Evolutionary conservation across 2,113 vertebrate genomes (phyloP), one percentile per base, ranked within the genome.

Genomic region (Geococcyx californianus): DNA sequence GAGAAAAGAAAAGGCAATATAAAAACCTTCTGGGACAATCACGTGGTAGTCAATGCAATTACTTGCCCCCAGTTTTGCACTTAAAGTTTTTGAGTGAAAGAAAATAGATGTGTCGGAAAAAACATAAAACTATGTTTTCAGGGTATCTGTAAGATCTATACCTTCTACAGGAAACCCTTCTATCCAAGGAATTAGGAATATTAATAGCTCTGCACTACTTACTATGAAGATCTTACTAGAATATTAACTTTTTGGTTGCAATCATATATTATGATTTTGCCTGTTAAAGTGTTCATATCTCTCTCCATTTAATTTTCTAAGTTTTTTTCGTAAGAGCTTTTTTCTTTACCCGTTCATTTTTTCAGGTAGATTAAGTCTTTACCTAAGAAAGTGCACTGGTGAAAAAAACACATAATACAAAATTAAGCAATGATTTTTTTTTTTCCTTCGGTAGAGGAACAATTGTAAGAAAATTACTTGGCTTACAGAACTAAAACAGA

Each of bases 21-120:
- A 89, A 88, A 90, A 94, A 59, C 83, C 87, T 74, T 89, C 49
- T 38, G 95, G 95, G 95, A 97, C 72, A 90, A 75, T 64, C 86
- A 80, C 23, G 69, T 92, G 85, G 87, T 78, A 90, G 81, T 87
- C 67, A 93, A 86, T 62, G 63, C 75, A 84, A 74, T 36, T 8
- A 13, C 63, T 60, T 90, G 69, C 67, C 70, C 42, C 2, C 29
- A 84, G 60, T n/a, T 96, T 89, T 88, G 49, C 73, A 34, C 63
- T 77, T 60, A 26, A 81, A 34, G 44, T 38, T 83, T 40, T 51
- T 44, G 38, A 78, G 29, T 66, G 86, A 84, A 64, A 44, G 23
- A 91, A 95, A 90, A 81, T 5, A 3, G 16, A 72, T 82, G 18
- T 6, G 29, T 42, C 68, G 62, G n/a, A 62, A 36, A n/a, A 63